These are phyloP conservation scores for Eumaeus atala DNA, from an alignment of 1,140 invertebrate genomes.

Conservation along the genomic window DNA sequence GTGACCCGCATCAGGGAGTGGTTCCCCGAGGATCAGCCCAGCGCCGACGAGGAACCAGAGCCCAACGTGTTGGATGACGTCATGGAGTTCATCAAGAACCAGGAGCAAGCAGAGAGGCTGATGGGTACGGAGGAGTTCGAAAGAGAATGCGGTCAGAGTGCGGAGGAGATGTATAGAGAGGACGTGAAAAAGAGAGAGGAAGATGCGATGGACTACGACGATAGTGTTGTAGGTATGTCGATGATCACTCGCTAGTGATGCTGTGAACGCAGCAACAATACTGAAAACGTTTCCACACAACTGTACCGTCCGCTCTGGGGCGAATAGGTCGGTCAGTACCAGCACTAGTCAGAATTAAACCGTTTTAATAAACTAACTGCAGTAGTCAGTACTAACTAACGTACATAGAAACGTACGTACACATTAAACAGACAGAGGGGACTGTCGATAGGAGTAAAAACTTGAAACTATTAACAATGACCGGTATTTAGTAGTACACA, in stretches of 20 bases:
- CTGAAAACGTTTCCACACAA: too few relatives aligned
- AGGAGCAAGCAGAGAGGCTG: slow-evolving; percentile 35
- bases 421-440: too few relatives aligned
- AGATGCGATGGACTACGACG: slow-evolving; percentile 48
- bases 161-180: slow-evolving; percentile 74
- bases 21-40: slow-evolving; percentile 31
- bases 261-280: not conserved
- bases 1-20: slow-evolving; percentile 74
- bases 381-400: too few relatives aligned
- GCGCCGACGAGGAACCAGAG: not conserved
- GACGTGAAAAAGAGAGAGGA: slow-evolving; percentile 61
- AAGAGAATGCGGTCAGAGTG: slow-evolving; percentile 51
- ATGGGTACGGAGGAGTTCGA: slow-evolving; percentile 48
- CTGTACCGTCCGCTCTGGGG: too few relatives aligned
- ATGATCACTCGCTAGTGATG: not conserved
- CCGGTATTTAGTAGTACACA: too few relatives aligned
- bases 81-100: slow-evolving; percentile 36
- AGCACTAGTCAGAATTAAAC: too few relatives aligned
- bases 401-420: too few relatives aligned
- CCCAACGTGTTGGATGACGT: slow-evolving; percentile 40
- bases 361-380: too few relatives aligned
- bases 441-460: too few relatives aligned
- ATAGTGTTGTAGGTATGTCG: slow-evolving; percentile 46
- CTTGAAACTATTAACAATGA: too few relatives aligned
- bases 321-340: too few relatives aligned